Base-by-base conservation (phyloP, 2,797 vertebrate genomes). In the Sebastolobus altivelis region DNA sequence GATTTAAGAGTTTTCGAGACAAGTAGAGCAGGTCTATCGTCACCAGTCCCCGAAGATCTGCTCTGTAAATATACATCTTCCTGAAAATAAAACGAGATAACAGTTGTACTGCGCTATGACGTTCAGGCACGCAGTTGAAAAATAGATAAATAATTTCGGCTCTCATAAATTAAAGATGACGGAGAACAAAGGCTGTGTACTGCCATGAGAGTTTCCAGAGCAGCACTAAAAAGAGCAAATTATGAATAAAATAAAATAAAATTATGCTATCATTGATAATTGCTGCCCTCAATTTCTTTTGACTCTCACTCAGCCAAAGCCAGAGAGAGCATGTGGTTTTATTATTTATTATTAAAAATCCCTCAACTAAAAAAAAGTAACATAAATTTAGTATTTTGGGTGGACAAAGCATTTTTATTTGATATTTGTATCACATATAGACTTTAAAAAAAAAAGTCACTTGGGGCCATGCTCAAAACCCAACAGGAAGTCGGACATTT, bases 151-250 rank as follows among this genome's bases (percentile, higher is more conserved):
- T 90, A 88, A 91, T 83, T 85, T 65, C 4, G 9, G 9, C 67
- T 61, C 73, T 89, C 77, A 89, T 91, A 73, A 89, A 90, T 90
- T 86, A 92, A 88, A 91, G 84, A 90, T 89, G 85, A 73, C 40
- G 40, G 71, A 84, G 81, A 92, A 89, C 88, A 91, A 92, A 87
- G 84, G 76, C 81, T 86, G 58, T 49, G 49, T 75, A 59, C 52
- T 65, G 29, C 60, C 72, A 77, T 8, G 70, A 89, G 80, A 70
- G 72, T 80, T 87, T 78, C 55, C 69, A 71, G 63, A 72, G 43
- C 67, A 68, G 38, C 60, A 22, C 65, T 49, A 87, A 87, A 46
- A 82, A 68, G 75, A 90, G 38, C 35, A 68, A 46, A 75, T 56
- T 46, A 71, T 58, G 67, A 86, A 84, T 72, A 82, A 63, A 80